Evolutionary conservation across 1,140 invertebrate species (phyloP), one percentile per base, ranked within the genome.

Genomic region (Drosophila aff.): DNA sequence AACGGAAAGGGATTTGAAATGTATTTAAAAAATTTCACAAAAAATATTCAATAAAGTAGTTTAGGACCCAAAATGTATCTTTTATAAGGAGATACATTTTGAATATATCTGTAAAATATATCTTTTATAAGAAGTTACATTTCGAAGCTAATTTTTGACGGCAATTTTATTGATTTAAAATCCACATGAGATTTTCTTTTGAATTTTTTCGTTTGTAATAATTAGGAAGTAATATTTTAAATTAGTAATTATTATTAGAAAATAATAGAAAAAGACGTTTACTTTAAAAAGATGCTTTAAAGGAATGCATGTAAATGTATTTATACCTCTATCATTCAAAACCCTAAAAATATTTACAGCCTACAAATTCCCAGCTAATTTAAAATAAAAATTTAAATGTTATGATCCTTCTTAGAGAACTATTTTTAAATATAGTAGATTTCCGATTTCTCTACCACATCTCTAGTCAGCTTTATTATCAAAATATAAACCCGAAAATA

Each of bases 1-100:
- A 9, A n/a, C 5, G 4, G 0, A 1, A 3, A n/a, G 0, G 2
- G 2, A n/a, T n/a, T 11, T 11, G 2, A 31, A 6, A 31, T 11
- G 1, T 16, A 1, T n/a, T n/a, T 0, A 0, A 28, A 50, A 18
- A 6, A 4, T 6, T 31, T 1, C 26, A 2, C 16, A 28, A n/a
- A n/a, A 28, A 31, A 8, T 10, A 10, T 5, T 9, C 0, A n/a
- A 50, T 50, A 10, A 18, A 18, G 3, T 50, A 26, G 2, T 5
- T 26, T 16, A n/a, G 3, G 4, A 16, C 3, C 4, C 8, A 28
- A 49, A 49, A 49, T 16, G 0, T 2, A 16, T 28, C 2, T n/a
- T 50, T 31, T 31, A 3, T 31, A 52, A 31, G n/a, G 2, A 3
- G 2, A 31, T 31, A 7, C 2, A 31, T 28, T 50, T 50, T 31